Evolutionary conservation across 2,797 vertebrate genomes (phyloP).

Genomic region (Kryptopterus vitreolus): DNA sequence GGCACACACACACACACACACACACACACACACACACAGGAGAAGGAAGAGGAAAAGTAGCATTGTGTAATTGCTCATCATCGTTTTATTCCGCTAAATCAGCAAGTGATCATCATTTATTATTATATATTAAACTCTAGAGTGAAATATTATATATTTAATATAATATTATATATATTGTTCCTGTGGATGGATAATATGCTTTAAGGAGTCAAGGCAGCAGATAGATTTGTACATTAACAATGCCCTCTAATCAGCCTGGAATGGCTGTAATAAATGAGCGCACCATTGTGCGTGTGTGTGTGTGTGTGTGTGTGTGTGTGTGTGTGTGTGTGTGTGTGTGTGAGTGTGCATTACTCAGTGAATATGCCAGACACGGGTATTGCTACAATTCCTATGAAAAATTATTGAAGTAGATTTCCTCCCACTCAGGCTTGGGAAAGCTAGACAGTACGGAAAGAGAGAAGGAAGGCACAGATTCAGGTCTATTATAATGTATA

Average conservation of each 20-base stretch:
- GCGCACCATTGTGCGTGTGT: not conserved
- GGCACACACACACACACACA: slow-evolving; percentile 10
- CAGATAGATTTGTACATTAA: not conserved
- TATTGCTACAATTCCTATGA: slow-evolving; percentile 66
- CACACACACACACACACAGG: not conserved
- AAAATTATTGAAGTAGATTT: slow-evolving; percentile 75
- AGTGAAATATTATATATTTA: not conserved
- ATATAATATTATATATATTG: no score
- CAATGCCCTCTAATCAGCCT: not conserved
- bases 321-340: not conserved
- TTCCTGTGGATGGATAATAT: not conserved
- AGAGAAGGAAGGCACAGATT: slow-evolving; percentile 38
- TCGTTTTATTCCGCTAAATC: not conserved
- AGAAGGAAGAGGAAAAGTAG: not conserved
- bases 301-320: not conserved
- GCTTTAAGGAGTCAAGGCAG: not conserved
- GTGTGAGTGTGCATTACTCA: not conserved
- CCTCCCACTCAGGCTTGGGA: slow-evolving; percentile 68
- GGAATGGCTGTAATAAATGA: not conserved
- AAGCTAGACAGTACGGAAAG: slow-evolving; percentile 9
- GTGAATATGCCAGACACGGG: slow-evolving; percentile 31
- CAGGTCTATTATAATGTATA: slow-evolving; percentile 19
- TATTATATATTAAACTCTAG: not conserved
- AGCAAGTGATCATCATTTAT: not conserved
- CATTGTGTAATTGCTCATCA: not conserved